Evolutionary conservation across 2,797 vertebrate species (phyloP).

Genomic region (Percopsis omiscomaycus): DNA sequence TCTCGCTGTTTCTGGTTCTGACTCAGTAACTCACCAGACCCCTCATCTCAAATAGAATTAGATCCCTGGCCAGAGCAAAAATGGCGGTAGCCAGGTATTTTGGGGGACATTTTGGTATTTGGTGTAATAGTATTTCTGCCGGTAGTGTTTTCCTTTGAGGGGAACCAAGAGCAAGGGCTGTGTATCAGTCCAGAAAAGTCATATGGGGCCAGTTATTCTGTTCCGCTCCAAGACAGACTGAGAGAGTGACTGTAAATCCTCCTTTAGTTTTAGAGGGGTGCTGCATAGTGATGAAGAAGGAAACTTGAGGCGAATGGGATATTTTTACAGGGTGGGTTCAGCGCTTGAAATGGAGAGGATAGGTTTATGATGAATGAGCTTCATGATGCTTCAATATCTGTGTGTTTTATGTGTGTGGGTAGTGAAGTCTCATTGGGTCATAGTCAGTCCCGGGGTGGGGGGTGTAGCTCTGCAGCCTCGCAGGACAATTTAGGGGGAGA

Average conservation of each 20-base stretch:
- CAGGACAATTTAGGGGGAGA: slow-evolving; percentile 76
- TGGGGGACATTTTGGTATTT: slow-evolving; percentile 26
- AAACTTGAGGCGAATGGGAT: slow-evolving; percentile 61
- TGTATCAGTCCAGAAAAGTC: slow-evolving; percentile 60
- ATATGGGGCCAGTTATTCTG: slow-evolving; percentile 57
- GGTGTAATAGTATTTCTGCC: slow-evolving; percentile 45
- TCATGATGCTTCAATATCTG: slow-evolving; percentile 26
- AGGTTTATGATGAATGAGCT: slow-evolving; percentile 46
- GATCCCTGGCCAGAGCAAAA: slow-evolving; percentile 53
- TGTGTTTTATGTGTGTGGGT: slow-evolving; percentile 11
- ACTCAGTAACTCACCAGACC: slow-evolving; percentile 22
- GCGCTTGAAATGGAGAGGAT: slow-evolving; percentile 29
- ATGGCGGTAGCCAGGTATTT: slow-evolving; percentile 42
- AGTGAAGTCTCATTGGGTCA: slow-evolving; percentile 66
- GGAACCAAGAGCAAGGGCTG: slow-evolving; percentile 49
- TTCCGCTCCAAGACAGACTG: slow-evolving; percentile 52
- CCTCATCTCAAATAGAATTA: slow-evolving; percentile 67
- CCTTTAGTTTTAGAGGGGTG: too few species aligned
- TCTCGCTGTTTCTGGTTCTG: slow-evolving; percentile 25
- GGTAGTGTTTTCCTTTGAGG: slow-evolving; percentile 51
- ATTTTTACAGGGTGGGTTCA: slow-evolving; percentile 60
- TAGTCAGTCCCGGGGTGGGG: slow-evolving; percentile 59
- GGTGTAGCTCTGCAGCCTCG: slow-evolving; percentile 62
- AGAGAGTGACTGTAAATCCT: too few species aligned
- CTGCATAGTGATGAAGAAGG: slow-evolving; percentile 36